Base-by-base conservation (phyloP, 2,113 vertebrate species). In the Microcebus lehilahytsara region DNA sequence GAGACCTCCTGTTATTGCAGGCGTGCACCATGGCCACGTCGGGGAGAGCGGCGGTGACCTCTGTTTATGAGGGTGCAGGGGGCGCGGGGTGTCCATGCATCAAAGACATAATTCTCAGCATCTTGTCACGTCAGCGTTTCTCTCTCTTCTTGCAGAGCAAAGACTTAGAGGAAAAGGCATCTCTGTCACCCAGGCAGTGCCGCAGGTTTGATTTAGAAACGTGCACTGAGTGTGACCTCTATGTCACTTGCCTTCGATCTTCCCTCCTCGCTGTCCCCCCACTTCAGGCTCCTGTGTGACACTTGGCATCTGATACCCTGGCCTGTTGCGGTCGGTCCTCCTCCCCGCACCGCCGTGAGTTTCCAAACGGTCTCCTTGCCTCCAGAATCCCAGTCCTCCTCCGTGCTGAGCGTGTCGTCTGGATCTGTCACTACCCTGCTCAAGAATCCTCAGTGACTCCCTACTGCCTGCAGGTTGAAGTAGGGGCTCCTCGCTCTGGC, bases 71-170 rank as follows among this genome's bases (percentile, higher is more conserved):
- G 85, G 34, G 60, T 32, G 62, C 22, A 0, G 40, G 20, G 89
- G 89, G 69, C 8, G 32, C 87, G 56, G 81, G 60, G 72, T 37
- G 10, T 96, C 95, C 95, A 96, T 78, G 74, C 66, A 97, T 97
- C 92, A 97, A 97, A 97, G 67, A 14, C 58, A 17, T n/a, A 66
- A 96, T 96, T 95, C 94, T 58, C 25, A 67, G 62, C 0, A 0
- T 91, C 97, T 96, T 96, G 90, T 97, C 90, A 62, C 34, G 75
- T 96, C 92, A 97, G 87, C 92, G 92, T 85, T 95, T 69, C 83
- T 87, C 30, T 85, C n/a, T 78, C 51, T 94, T 58, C 6, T 6
- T 16, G 32, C 32, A 49, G 6, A 0, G 1, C 34, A 9, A 20
- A 23, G 27, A 81, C 79, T 64, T 67, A 80, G 87, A 84, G 77